phyloP scores from a whole-genome alignment of 2,113 vertebrate genomes.

The Smithornis capensis region DNA sequence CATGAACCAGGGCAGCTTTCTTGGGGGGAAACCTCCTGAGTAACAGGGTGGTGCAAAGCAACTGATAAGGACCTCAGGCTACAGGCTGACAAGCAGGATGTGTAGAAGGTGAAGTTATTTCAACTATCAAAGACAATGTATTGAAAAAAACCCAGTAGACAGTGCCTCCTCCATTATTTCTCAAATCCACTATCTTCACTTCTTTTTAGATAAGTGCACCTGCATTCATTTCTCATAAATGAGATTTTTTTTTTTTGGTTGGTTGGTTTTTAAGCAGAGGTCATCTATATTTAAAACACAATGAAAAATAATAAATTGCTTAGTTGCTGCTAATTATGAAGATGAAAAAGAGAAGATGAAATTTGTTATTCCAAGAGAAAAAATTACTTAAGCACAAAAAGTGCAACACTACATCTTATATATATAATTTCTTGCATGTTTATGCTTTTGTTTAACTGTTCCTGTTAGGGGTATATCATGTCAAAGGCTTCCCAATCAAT shows the following conservation, averaged over 20 bases:
- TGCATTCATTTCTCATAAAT: not conserved
- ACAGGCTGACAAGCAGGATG: not conserved
- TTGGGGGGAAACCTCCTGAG: not conserved
- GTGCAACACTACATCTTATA: not conserved
- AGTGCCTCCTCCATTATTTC: not conserved
- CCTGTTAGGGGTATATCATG: not conserved
- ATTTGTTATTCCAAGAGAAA: not conserved
- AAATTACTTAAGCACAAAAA: not conserved
- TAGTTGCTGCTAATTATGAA: not conserved
- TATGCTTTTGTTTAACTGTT: not conserved
- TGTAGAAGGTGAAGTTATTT: not conserved
- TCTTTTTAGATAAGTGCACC: not conserved
- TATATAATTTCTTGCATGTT: not conserved
- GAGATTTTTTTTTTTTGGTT: not conserved
- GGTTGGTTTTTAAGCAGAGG: not conserved
- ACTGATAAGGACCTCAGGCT: not conserved
- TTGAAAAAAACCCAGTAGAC: not conserved
- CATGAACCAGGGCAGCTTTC: not conserved
- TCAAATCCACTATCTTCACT: conserved; percentile 3
- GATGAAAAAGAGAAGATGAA: not conserved
- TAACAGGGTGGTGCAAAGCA: not conserved
- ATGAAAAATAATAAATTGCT: not conserved
- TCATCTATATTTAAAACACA: not conserved
- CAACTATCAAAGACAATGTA: not conserved
- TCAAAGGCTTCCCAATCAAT: not conserved